These are phyloP conservation scores for Cecropterus lyciades DNA, from an alignment of 1,140 invertebrate species.

Conservation along the genomic window DNA sequence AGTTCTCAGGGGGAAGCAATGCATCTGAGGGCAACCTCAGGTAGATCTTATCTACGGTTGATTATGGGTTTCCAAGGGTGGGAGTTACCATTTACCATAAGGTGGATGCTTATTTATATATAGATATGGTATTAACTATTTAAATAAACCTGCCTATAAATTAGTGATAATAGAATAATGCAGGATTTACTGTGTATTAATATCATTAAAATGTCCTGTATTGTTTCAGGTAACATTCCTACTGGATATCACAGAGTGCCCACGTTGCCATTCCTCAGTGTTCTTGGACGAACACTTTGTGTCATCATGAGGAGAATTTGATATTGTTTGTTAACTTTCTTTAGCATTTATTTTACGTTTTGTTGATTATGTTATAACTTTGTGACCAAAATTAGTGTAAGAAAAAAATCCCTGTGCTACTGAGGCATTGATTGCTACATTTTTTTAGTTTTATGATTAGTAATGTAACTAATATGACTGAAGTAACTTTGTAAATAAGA, in stretches of 20 bases:
- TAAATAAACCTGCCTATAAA: no score
- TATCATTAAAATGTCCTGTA: constrained; percentile 1
- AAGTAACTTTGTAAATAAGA: constrained; percentile 20
- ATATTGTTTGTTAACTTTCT: constrained; percentile 18
- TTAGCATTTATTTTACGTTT: constrained; percentile 31
- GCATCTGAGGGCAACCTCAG: no score
- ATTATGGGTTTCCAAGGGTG: no score
- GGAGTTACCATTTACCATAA: no score
- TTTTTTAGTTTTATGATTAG: constrained; percentile 12
- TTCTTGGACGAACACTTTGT: constrained; percentile 68
- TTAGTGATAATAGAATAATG: no score
- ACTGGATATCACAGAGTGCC: constrained; percentile 67
- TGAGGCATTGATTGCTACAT: constrained; percentile 43
- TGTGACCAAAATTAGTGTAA: not conserved
- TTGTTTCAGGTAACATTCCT: constrained; percentile 69
- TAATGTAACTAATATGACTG: constrained; percentile 2
- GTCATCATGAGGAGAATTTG: constrained; percentile 10
- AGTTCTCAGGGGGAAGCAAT: no score
- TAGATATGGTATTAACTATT: no score
- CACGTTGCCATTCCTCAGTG: constrained; percentile 64
- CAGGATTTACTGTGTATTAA: no score
- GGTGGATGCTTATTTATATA: no score
- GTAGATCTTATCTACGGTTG: no score
- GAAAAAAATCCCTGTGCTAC: constrained; percentile 7
- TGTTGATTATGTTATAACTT: constrained; percentile 16